Evolutionary conservation across 2,888 invertebrate species (phyloP), one percentile per base, ranked within the genome.

Genomic region (Cryptus armator): DNA sequence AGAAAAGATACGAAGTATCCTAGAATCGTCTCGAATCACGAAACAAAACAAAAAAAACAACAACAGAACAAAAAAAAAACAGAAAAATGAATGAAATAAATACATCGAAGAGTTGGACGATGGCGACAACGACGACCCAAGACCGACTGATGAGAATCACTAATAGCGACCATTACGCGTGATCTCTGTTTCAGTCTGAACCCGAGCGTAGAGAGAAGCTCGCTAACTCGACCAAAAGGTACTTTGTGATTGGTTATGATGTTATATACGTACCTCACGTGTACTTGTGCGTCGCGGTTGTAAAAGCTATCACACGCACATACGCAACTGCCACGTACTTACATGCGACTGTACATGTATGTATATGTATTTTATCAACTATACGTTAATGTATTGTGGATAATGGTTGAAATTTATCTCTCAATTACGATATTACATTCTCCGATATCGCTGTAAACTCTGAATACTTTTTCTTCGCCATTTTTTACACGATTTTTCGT

Each of bases 101-200:
- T 66, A 12, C 44, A 32, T 44, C 62, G 62, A 67, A 67, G 62
- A 62, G 24, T 67, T 51, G 48, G 56, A 77, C 71, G 16, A 82
- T 67, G 76, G 56, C 70, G 44, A 67, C 62, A 62, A 74, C 76
- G 68, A 82, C 59, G 44, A 81, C 59, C 48, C 37, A 46, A 84
- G 74, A 44, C 83, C 75, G 83, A 82, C 84, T 86, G 84, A 83
- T 82, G 79, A 85, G 85, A 85, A 85, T 85, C 85, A 85, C 75
- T 85, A 85, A 85, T 85, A 66, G 92, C 92, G 92, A 89, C 92
- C 37, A 93, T 93, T 91, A 91, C 92, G 92, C 92, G 93, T 93
- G 91, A 93, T 93, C 92, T 93, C 92, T 93, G 93, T 93, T 93
- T 93, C 93, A 93, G 93, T 93, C 91, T 93, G 93, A 93, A 90